These are phyloP conservation scores for Mesoclemmys tuberculata DNA, from an alignment of 2,113 vertebrate species.

Conservation along the genomic window DNA sequence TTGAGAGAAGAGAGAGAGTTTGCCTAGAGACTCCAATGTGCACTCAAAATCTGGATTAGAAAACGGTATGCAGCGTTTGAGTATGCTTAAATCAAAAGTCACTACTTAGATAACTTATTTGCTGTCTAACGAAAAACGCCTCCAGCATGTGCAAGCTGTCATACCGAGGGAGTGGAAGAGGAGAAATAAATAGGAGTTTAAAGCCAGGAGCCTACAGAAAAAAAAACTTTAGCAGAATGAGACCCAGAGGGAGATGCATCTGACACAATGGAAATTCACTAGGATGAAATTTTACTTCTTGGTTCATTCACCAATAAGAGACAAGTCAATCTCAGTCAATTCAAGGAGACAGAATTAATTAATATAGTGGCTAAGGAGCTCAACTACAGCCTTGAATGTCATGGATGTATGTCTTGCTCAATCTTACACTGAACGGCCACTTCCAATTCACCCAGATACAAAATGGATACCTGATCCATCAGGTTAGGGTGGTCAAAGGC, in stretches of 20 bases:
- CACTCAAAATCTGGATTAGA: background rate
- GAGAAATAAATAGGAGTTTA: background rate
- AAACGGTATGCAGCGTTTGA: background rate
- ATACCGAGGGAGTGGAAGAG: background rate
- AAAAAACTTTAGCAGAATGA: background rate
- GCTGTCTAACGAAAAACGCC: background rate
- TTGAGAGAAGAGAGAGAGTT: background rate
- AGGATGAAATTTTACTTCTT: background rate
- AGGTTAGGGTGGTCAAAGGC: background rate
- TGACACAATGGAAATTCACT: background rate
- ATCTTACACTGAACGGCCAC: background rate
- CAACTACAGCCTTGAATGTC: background rate
- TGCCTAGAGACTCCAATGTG: background rate
- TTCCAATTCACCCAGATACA: background rate
- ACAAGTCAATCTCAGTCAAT: accelerated
- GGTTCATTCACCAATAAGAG: background rate
- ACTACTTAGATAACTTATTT: background rate
- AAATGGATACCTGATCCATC: background rate
- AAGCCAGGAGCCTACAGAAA: background rate
- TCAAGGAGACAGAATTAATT: background rate
- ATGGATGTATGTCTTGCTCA: background rate
- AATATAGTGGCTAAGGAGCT: background rate
- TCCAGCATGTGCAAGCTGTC: background rate
- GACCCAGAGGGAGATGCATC: background rate
- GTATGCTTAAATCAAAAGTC: background rate